Conservation (phyloP, 2,797 vertebrate species). For the Gobionotothen gibberifrons region DNA sequence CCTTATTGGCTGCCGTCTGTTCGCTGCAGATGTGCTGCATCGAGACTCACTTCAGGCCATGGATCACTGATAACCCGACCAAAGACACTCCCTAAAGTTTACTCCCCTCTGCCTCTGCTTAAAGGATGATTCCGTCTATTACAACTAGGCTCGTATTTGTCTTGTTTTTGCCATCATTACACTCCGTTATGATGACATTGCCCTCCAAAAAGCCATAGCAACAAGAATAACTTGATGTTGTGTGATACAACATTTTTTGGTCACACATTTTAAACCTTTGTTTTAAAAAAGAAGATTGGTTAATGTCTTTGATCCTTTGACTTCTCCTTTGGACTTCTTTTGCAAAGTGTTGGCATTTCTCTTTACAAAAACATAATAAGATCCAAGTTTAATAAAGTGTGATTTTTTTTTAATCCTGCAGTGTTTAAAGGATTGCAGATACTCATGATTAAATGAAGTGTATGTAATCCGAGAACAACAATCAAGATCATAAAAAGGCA, state of each 20-base stretch:
- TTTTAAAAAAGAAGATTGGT: not conserved
- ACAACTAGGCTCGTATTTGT: slow-evolving; percentile 8
- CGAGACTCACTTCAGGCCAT: slow-evolving; percentile 37
- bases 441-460: too few species aligned
- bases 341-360: too few species aligned
- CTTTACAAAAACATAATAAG: too few species aligned
- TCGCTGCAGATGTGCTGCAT: slow-evolving; percentile 58
- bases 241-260: too few species aligned
- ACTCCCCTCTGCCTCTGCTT: slow-evolving; percentile 26
- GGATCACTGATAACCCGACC: slow-evolving; percentile 58
- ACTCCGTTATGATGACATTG: slow-evolving; percentile 13
- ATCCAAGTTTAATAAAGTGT: too few species aligned
- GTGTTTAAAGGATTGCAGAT: too few species aligned
- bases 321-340: too few species aligned
- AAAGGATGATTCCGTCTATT: slow-evolving; percentile 41
- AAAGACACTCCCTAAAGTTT: slow-evolving; percentile 30
- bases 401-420: too few species aligned
- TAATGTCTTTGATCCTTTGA: too few species aligned
- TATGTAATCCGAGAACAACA: too few species aligned
- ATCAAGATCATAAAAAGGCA: too few species aligned
- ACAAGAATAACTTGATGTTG: not conserved
- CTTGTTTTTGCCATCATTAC: not conserved
- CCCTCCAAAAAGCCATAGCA: not conserved
- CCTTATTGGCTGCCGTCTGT: slow-evolving; percentile 9
- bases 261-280: not conserved